Conservation (phyloP, 2,113 vertebrate genomes). For the Cyphomyrus discorhynchus region DNA sequence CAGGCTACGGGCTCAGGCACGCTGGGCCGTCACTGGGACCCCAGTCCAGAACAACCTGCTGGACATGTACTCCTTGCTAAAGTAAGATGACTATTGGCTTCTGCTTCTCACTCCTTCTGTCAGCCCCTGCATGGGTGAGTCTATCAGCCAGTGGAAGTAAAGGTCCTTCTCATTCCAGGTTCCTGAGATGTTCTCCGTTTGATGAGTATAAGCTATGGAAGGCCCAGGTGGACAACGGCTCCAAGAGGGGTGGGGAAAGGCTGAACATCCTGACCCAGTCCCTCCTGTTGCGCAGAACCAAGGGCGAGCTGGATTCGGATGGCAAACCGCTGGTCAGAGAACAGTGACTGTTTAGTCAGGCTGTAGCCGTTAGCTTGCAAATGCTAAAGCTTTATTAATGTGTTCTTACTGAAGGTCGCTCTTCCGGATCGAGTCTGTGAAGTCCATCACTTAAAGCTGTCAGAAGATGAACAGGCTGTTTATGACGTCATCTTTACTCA, state of each 20-base stretch:
- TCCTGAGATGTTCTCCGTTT: conserved; percentile 86
- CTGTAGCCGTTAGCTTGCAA: not conserved
- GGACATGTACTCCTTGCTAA: conserved; percentile 91
- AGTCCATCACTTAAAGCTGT: conserved; percentile 75
- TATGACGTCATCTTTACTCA: conserved; percentile 81
- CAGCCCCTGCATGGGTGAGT: not conserved
- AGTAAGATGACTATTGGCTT: conserved; percentile 58
- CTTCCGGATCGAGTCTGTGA: conserved; percentile 70
- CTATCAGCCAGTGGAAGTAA: not conserved
- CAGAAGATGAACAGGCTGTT: conserved; percentile 73
- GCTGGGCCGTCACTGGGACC: conserved; percentile 91
- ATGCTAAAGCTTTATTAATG: not conserved
- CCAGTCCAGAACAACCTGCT: conserved; percentile 95
- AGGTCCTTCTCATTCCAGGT: conserved; percentile 54
- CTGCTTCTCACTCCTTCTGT: not conserved
- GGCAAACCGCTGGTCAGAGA: conserved; percentile 81
- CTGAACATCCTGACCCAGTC: conserved; percentile 80
- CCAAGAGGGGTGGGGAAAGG: conserved; percentile 77
- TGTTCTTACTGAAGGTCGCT: conserved; percentile 58
- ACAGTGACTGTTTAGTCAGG: not conserved
- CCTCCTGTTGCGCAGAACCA: conserved; percentile 81
- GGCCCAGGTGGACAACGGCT: conserved; percentile 86
- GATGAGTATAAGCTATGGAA: conserved; percentile 90
- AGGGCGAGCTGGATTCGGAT: conserved; percentile 70
- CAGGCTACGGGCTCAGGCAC: conserved; percentile 69